phyloP scores from a whole-genome alignment of 2,113 vertebrate genomes.

The Orycteropus afer region DNA sequence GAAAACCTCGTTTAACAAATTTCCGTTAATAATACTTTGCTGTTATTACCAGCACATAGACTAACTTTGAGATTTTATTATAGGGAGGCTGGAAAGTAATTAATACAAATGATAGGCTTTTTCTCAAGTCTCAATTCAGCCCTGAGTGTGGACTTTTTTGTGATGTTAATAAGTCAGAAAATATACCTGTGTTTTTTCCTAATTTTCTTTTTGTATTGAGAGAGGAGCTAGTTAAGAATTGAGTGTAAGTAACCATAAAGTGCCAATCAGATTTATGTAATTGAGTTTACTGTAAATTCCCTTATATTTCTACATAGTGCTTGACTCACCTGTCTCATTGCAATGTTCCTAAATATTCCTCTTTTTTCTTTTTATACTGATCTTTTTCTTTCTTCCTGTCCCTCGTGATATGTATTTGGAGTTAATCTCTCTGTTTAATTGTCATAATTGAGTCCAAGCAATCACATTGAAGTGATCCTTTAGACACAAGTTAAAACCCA shows the following conservation, averaged over 20 bases:
- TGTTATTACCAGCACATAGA: not conserved
- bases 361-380: not conserved
- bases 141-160: not conserved
- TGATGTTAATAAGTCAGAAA: not conserved
- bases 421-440: not conserved
- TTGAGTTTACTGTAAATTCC: not conserved
- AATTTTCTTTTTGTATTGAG: not conserved
- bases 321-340: not conserved
- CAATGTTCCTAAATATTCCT: not conserved
- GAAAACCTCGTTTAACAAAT: conserved; percentile 23
- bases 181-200: not conserved
- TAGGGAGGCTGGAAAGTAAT: not conserved
- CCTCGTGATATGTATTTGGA: not conserved
- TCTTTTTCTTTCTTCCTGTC: not conserved
- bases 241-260: not conserved
- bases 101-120: not conserved
- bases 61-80: not conserved
- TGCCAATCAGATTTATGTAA: not conserved
- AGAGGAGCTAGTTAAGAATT: not conserved
- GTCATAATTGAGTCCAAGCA: not conserved
- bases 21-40: not conserved
- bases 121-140: not conserved
- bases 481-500: not conserved
- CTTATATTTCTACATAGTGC: not conserved
- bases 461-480: not conserved